phyloP scores from a whole-genome alignment of 2,888 invertebrate species.

The Drosophila macrospina region DNA sequence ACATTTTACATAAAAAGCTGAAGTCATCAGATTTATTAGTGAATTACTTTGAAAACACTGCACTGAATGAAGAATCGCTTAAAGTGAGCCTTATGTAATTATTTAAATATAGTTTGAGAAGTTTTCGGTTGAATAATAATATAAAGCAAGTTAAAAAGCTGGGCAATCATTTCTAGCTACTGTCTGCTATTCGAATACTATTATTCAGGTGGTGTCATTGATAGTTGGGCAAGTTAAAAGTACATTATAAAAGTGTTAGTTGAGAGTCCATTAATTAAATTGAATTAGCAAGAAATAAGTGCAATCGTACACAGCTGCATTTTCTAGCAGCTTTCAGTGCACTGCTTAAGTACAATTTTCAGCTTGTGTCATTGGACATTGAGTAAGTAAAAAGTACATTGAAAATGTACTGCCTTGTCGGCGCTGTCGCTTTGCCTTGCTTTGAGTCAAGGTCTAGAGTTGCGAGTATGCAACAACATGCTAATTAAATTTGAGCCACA shows the following conservation, averaged over 20 bases:
- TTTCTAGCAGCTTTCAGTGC: neutral
- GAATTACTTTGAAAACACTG: neutral
- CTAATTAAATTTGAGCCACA: slow-evolving; percentile 48
- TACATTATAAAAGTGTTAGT: too few species aligned
- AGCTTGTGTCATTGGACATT: slow-evolving; percentile 15
- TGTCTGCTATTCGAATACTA: too few species aligned
- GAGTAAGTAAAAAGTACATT: slow-evolving; percentile 17
- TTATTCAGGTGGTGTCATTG: too few species aligned
- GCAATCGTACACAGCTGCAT: too few species aligned
- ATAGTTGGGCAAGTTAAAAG: too few species aligned
- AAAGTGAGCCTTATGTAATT: neutral
- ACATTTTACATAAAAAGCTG: neutral
- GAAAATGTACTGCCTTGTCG: slow-evolving; percentile 9
- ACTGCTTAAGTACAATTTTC: neutral
- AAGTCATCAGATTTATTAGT: neutral
- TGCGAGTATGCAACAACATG: slow-evolving; percentile 48
- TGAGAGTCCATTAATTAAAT: too few species aligned
- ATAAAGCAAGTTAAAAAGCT: too few species aligned
- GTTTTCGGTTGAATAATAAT: too few species aligned
- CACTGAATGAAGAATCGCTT: neutral
- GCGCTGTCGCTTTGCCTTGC: slow-evolving; percentile 12
- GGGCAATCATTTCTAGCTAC: too few species aligned
- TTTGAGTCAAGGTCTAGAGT: slow-evolving; percentile 38
- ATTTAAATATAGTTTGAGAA: neutral
- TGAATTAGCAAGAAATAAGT: too few species aligned